Evolutionary conservation across 2,113 vertebrate species (phyloP).

Genomic region (Ailuropoda melanoleuca): DNA sequence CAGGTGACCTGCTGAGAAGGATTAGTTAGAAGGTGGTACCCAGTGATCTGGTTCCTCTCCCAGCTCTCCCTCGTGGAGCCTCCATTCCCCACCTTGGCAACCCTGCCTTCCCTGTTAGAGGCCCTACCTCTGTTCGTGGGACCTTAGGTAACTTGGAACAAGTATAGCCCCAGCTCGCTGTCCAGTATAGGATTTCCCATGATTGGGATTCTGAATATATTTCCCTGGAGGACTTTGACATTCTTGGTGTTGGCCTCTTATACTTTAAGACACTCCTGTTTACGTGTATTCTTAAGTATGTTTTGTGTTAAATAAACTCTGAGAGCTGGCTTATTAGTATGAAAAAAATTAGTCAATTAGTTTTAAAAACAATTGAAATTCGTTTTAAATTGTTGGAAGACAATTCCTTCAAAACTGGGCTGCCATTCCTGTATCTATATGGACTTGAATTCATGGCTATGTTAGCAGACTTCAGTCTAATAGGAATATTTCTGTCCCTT

Average conservation of each 20-base stretch:
- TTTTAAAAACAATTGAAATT: not conserved
- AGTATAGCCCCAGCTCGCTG: not conserved
- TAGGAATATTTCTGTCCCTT: not conserved
- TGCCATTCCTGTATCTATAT: not conserved
- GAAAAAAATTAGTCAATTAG: not conserved
- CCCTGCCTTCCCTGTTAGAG: not conserved
- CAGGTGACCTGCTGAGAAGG: not conserved
- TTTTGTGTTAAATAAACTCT: constrained; percentile 8
- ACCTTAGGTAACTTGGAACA: not conserved
- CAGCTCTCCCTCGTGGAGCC: not conserved
- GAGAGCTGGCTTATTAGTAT: not conserved
- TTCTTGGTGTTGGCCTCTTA: not conserved
- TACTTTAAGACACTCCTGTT: not conserved
- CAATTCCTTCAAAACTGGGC: not conserved
- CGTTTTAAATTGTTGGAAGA: not conserved
- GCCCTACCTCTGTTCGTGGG: not conserved
- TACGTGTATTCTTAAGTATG: not conserved
- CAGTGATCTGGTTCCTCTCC: not conserved
- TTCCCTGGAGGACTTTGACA: not conserved
- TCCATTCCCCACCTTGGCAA: not conserved
- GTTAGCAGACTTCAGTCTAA: not conserved
- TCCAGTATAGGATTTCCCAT: not conserved
- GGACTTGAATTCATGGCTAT: not conserved
- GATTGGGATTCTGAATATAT: not conserved
- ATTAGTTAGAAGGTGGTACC: not conserved